Conservation (phyloP, 2,888 invertebrate species). For the Pandemis heparana region DNA sequence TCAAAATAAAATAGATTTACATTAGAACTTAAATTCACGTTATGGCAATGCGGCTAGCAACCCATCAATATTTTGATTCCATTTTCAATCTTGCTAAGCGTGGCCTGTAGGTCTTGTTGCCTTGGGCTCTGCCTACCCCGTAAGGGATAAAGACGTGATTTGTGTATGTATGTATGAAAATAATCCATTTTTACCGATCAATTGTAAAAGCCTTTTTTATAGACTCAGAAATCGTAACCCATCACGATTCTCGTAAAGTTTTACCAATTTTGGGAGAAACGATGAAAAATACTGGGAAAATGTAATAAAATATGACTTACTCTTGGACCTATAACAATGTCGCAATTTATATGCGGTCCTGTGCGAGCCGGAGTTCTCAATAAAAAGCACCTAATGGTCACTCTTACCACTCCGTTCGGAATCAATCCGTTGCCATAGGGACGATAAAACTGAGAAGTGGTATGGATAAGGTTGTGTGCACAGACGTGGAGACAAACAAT, state of each 20-base stretch:
- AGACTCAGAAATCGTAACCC: neutral
- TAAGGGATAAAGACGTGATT: too few species aligned
- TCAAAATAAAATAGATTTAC: too few species aligned
- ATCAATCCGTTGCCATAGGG: slow-evolving; percentile 59
- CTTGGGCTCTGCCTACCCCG: too few species aligned
- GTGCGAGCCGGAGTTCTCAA: slow-evolving; percentile 43
- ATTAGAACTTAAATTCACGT: too few species aligned
- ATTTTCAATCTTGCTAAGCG: too few species aligned
- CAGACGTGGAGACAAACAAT: neutral
- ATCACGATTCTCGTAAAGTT: neutral
- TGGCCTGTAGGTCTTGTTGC: too few species aligned
- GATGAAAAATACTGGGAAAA: slow-evolving; percentile 14
- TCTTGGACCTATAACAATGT: slow-evolving; percentile 36
- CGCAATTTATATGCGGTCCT: slow-evolving; percentile 42
- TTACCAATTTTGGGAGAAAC: neutral
- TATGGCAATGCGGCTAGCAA: too few species aligned
- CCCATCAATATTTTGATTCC: too few species aligned
- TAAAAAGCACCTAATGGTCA: slow-evolving; percentile 52
- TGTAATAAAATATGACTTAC: slow-evolving; percentile 24
- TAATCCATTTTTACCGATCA: neutral
- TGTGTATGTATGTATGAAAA: too few species aligned
- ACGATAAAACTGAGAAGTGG: slow-evolving; percentile 52
- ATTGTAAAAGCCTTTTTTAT: neutral
- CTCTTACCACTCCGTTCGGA: slow-evolving; percentile 53
- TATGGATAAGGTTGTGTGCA: slow-evolving; percentile 20